phyloP scores from a whole-genome alignment of 2,888 invertebrate genomes.

The Amphipyra berbera region DNA sequence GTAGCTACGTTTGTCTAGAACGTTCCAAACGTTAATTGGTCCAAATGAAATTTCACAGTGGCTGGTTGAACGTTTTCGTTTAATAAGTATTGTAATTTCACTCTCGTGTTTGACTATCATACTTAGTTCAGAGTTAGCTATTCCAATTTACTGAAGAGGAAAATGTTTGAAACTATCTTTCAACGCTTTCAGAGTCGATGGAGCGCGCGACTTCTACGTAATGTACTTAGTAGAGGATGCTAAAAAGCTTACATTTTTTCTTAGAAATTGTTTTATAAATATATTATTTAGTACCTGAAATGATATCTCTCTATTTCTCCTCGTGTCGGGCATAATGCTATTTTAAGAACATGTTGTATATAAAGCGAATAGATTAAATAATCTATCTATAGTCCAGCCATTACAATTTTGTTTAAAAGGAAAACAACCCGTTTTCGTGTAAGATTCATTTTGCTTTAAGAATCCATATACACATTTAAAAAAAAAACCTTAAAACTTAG shows the following conservation, averaged over 20 bases:
- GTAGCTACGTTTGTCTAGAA: slow-evolving; percentile 34
- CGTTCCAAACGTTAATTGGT: slow-evolving; percentile 45
- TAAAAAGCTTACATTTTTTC: slow-evolving; percentile 18
- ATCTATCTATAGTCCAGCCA: too few relatives aligned
- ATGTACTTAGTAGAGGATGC: slow-evolving; percentile 4
- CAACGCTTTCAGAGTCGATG: slow-evolving; percentile 15
- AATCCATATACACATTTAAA: too few relatives aligned
- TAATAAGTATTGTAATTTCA: slow-evolving; percentile 48
- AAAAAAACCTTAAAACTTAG: too few relatives aligned
- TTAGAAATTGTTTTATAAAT: slow-evolving; percentile 7
- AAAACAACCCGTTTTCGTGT: too few relatives aligned
- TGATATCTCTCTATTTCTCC: too few relatives aligned
- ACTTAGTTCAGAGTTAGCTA: slow-evolving; percentile 31
- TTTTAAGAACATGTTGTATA: too few relatives aligned
- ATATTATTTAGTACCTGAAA: too few relatives aligned
- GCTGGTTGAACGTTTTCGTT: slow-evolving; percentile 39
- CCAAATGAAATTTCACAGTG: slow-evolving; percentile 45
- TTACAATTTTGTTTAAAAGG: too few relatives aligned
- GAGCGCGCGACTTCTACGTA: slow-evolving; percentile 12
- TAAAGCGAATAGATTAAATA: too few relatives aligned
- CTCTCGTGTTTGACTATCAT: slow-evolving; percentile 35
- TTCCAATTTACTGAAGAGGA: slow-evolving; percentile 20
- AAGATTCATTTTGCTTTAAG: too few relatives aligned
- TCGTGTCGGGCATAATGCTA: too few relatives aligned
- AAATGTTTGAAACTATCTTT: slow-evolving; percentile 30